A percentile compares a stretch with the other conserved stretches of the same genome.
phyloP scores from a whole-genome alignment of 2,888 invertebrate species.

The Orthonevra nobilis region DNA sequence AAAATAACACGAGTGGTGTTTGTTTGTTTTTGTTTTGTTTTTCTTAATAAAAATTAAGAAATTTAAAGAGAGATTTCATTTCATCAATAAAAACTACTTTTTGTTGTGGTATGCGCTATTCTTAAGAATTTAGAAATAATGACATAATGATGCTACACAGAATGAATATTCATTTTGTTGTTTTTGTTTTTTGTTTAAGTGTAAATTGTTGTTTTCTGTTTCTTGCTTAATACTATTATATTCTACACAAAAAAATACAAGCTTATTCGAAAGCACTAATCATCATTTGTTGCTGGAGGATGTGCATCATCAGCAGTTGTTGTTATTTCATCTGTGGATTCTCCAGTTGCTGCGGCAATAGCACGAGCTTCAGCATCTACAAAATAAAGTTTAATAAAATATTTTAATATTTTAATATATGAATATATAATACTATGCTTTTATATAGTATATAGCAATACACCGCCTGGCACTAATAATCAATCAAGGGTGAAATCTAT shows the following conservation, averaged over 20 bases:
- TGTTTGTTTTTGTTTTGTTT: constrained; percentile 19
- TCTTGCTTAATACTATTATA: constrained; percentile 35
- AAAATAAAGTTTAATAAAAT: not conserved
- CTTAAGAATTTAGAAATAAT: constrained; percentile 20
- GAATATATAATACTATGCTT: no score
- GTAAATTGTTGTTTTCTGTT: constrained; percentile 60
- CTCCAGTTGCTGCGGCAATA: constrained; percentile 73
- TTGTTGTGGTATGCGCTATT: constrained; percentile 2
- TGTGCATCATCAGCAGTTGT: constrained; percentile 56
- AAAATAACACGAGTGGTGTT: constrained; percentile 42
- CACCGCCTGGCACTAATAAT: no score
- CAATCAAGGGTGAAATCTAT: no score
- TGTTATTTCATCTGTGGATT: constrained; percentile 36
- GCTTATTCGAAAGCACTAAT: constrained; percentile 70
- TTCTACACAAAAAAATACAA: constrained; percentile 44
- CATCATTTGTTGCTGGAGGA: constrained; percentile 61
- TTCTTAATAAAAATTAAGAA: constrained; percentile 20
- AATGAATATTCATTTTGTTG: constrained; percentile 17
- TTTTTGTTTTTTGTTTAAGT: constrained; percentile 21
- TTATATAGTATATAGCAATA: no score
- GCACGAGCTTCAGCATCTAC: constrained; percentile 76
- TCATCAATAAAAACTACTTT: constrained; percentile 6
- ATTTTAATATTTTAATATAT: no score
- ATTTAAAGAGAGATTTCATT: constrained; percentile 37
- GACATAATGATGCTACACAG: constrained; percentile 23